Conservation (phyloP, 2,888 invertebrate genomes). For the Calliopum simillimum region DNA sequence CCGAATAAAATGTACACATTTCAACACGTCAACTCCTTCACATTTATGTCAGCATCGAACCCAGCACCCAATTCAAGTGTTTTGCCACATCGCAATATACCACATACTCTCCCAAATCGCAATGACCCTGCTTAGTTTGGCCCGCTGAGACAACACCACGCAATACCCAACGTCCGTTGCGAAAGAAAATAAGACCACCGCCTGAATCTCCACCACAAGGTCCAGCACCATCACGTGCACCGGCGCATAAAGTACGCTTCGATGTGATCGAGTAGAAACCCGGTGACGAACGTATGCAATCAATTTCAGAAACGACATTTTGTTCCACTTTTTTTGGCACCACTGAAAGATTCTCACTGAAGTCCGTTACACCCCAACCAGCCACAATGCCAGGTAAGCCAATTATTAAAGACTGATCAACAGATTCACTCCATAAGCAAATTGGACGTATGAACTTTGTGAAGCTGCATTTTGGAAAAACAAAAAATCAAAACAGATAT, state of each 20-base stretch:
- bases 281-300: slow-evolving; percentile 67
- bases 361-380: slow-evolving; percentile 69
- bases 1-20: too few relatives aligned
- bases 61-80: slow-evolving; percentile 69
- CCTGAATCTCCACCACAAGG: slow-evolving; percentile 74
- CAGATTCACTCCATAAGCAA: slow-evolving; percentile 61
- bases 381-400: slow-evolving; percentile 68
- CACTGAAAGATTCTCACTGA: slow-evolving; percentile 51
- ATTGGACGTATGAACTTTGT: slow-evolving; percentile 54
- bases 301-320: slow-evolving; percentile 69
- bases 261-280: slow-evolving; percentile 51
- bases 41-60: neutral
- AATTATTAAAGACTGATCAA: slow-evolving; percentile 57
- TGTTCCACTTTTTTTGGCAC: slow-evolving; percentile 67
- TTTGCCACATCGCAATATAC: slow-evolving; percentile 76
- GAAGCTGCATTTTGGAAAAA: slow-evolving; percentile 46
- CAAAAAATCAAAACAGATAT: too few relatives aligned
- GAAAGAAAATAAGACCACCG: slow-evolving; percentile 68
- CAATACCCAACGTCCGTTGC: slow-evolving; percentile 65
- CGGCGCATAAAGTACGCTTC: slow-evolving; percentile 61
- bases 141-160: slow-evolving; percentile 70
- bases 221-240: slow-evolving; percentile 59
- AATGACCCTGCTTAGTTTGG: slow-evolving; percentile 64
- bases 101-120: slow-evolving; percentile 73
- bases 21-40: too few relatives aligned